Percentiles rank a stretch among this genome's conserved stretches.
phyloP scores from a whole-genome alignment of 2,888 invertebrate genomes.

The Didymodactylos carnosus region DNA sequence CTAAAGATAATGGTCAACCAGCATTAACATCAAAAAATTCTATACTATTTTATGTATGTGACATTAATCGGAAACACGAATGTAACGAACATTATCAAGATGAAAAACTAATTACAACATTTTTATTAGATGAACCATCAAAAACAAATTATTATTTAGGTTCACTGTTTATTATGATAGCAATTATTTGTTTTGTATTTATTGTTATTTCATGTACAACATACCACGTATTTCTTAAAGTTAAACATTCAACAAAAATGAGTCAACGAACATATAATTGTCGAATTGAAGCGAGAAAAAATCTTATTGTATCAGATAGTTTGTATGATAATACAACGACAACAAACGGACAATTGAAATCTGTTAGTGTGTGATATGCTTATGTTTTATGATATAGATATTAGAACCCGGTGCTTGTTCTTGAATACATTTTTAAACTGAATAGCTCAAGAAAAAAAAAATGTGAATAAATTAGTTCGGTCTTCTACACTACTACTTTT shows the following conservation, averaged over 20 bases:
- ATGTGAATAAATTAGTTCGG: too few relatives aligned
- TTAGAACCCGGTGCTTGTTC: too few relatives aligned
- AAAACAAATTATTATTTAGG: neutral
- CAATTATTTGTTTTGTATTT: neutral
- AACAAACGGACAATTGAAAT: too few relatives aligned
- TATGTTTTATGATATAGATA: too few relatives aligned
- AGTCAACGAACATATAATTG: neutral
- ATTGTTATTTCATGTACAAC: neutral
- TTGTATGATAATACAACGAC: neutral
- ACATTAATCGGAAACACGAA: neutral
- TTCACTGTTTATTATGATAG: neutral
- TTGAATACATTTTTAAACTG: too few relatives aligned
- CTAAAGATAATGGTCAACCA: neutral
- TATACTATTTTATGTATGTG: neutral
- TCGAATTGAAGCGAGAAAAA: neutral
- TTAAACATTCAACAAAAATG: neutral
- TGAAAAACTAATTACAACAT: too few relatives aligned
- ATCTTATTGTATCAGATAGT: neutral
- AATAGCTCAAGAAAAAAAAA: too few relatives aligned
- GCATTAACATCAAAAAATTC: neutral
- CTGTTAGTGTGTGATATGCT: too few relatives aligned
- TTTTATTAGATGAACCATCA: too few relatives aligned
- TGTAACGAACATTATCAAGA: too few relatives aligned
- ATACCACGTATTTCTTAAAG: neutral
- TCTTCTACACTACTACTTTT: too few relatives aligned